Percentiles rank a stretch among this genome's conserved stretches.
Evolutionary conservation across 2,113 vertebrate species (phyloP).

Genomic region (Eurystomus gularis): DNA sequence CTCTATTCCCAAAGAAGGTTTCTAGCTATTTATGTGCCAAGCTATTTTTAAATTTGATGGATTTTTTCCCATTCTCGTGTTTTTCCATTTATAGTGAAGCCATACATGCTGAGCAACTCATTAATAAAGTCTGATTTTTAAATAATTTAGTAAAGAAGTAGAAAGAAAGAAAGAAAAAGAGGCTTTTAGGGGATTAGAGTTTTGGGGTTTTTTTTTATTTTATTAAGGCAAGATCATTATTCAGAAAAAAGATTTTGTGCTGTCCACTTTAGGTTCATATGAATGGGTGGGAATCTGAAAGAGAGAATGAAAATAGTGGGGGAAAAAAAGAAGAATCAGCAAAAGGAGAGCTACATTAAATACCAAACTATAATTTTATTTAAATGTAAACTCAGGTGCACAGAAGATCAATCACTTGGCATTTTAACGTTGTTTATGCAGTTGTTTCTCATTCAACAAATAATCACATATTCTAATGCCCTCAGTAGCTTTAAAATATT

Average conservation of each 20-base stretch:
- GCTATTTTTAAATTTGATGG: neutral
- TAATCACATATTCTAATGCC: conserved; percentile 19
- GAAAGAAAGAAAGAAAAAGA: neutral
- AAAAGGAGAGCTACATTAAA: neutral
- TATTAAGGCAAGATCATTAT: neutral
- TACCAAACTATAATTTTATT: neutral
- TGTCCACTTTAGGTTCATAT: neutral
- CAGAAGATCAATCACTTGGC: neutral
- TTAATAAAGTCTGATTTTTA: neutral
- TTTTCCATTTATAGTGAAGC: neutral
- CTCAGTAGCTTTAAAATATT: conserved; percentile 42
- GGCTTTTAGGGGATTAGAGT: neutral
- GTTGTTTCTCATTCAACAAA: neutral
- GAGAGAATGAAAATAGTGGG: neutral
- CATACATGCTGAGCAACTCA: neutral
- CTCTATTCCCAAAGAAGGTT: neutral
- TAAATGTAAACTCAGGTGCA: neutral
- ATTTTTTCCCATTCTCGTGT: neutral
- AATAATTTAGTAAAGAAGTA: neutral
- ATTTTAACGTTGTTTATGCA: neutral
- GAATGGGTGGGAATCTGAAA: neutral
- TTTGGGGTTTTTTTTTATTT: neutral
- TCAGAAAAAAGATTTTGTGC: neutral
- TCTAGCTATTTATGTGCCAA: neutral
- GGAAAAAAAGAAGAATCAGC: neutral